Base-by-base conservation (phyloP, 2,888 invertebrate species). In the Ceratothoa steindachneri region DNA sequence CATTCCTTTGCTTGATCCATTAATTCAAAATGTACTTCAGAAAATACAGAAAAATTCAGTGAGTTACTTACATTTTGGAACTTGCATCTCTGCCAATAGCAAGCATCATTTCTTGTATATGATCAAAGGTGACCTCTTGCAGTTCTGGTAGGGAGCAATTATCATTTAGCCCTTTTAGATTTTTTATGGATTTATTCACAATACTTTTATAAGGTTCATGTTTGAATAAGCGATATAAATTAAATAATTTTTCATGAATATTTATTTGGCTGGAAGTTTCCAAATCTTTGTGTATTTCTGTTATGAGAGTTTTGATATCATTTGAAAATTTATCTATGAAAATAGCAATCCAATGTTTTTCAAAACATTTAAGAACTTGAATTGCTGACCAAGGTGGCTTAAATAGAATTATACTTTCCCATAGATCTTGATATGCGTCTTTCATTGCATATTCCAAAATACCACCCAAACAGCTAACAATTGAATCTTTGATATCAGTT, bases 341-440 rank as follows among this genome's bases (percentile, higher is more conserved):
- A 12, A 89, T 87, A 0, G 88, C 86, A 7, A 86, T 83, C 89
- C 89, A 89, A 82, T 89, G 89, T 81, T 87, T 87, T 71, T 87
- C 84, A 80, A 89, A 83, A 80, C 87, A 87, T 73, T 85, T 84
- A 22, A 89, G 82, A 69, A 88, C 87, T 70, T 87, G 87, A 2
- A 81, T 75, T 52, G 89, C 82, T 2, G 85, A 83, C 89, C 89
- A 89, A 0, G 89, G 88, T 0, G 88, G 87, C 67, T 87, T 83
- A 71, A 87, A 85, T 82, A 86, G 85, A 5, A 88, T 81, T 74
- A 88, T 87, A 71, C 85, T 86, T 67, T 85, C 83, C 88, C 88
- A 88, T 0, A 86, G 82, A 15, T 86, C 84, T 77, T 87, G 87
- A 83, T 87, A 89, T 28, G 87, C 87, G 1, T 87, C 86, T 31